Percentiles rank a stretch among this genome's conserved stretches.
These are phyloP conservation scores for Urechis unicinctus DNA, from an alignment of 2,888 invertebrate species.

Conservation along the genomic window DNA sequence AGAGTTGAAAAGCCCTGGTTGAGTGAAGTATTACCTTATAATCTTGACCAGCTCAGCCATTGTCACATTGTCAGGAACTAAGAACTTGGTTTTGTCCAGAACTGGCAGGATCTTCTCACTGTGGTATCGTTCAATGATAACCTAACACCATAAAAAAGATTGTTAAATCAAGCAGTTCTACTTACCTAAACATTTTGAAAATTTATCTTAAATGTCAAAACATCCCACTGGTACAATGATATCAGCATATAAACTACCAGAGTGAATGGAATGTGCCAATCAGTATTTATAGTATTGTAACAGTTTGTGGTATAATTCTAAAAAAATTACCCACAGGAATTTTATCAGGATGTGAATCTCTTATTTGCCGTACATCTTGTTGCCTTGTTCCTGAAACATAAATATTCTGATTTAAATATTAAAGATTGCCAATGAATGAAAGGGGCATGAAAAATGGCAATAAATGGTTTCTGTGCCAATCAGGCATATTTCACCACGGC, in stretches of 20 bases:
- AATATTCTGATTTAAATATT: too few species aligned
- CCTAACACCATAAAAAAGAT: constrained; percentile 27
- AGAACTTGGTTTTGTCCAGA: constrained; percentile 57
- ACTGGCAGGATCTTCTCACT: constrained; percentile 56
- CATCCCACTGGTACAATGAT: background rate
- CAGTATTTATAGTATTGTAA: background rate
- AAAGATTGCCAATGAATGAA: too few species aligned
- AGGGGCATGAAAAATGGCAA: too few species aligned
- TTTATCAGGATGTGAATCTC: constrained; percentile 55
- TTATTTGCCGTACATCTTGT: constrained; percentile 54
- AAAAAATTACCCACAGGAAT: constrained; percentile 48
- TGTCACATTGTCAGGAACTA: constrained; percentile 57
- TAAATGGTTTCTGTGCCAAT: too few species aligned
- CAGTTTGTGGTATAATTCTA: too few species aligned
- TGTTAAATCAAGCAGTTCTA: background rate
- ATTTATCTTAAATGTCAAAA: background rate
- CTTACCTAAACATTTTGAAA: background rate
- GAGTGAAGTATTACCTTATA: constrained; percentile 47
- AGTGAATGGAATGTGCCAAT: background rate
- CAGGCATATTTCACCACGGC: too few species aligned
- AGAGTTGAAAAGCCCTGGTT: background rate
- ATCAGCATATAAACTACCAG: background rate
- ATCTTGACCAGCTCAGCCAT: constrained; percentile 58
- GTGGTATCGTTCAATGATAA: constrained; percentile 56
- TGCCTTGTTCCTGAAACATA: constrained; percentile 7